Percentiles rank a stretch among this genome's conserved stretches.
phyloP scores from a whole-genome alignment of 1,140 invertebrate genomes.

The Dendrolimus kikuchii region DNA sequence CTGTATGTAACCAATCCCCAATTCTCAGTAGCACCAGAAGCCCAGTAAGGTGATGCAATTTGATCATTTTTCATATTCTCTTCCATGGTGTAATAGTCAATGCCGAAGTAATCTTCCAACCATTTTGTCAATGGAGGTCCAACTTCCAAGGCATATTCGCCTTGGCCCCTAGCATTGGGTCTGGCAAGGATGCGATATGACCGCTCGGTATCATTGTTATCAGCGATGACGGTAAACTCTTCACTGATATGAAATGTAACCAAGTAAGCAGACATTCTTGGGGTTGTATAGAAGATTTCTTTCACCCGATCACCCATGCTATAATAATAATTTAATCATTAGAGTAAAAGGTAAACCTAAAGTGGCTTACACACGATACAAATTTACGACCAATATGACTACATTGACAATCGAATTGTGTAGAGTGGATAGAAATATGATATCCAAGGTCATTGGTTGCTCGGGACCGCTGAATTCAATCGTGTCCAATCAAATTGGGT shows the following conservation, averaged over 20 bases:
- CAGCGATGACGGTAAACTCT: constrained; percentile 79
- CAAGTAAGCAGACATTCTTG: constrained; percentile 89
- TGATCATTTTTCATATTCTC: constrained; percentile 74
- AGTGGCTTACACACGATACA: too few relatives aligned
- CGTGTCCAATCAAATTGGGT: too few relatives aligned
- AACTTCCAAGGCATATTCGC: constrained; percentile 74
- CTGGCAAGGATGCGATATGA: constrained; percentile 81
- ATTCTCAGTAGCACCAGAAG: constrained; percentile 81
- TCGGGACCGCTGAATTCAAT: too few relatives aligned
- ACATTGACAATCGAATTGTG: too few relatives aligned
- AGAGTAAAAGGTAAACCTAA: too few relatives aligned
- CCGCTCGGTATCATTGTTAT: constrained; percentile 44
- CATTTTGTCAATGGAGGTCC: constrained; percentile 58
- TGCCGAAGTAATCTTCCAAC: constrained; percentile 53
- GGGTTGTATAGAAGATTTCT: constrained; percentile 77
- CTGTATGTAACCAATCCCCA: constrained; percentile 81
- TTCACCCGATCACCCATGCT: constrained; percentile 40
- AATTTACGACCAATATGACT: too few relatives aligned
- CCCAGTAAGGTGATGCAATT: constrained; percentile 81
- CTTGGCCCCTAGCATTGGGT: constrained; percentile 77
- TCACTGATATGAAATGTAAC: constrained; percentile 81
- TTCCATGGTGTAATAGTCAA: constrained; percentile 54
- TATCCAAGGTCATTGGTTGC: too few relatives aligned
- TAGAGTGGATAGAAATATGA: too few relatives aligned
- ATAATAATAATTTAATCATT: constrained; percentile 14